Base-by-base conservation (phyloP, 2,888 invertebrate genomes). In the Aquatica leii region DNA sequence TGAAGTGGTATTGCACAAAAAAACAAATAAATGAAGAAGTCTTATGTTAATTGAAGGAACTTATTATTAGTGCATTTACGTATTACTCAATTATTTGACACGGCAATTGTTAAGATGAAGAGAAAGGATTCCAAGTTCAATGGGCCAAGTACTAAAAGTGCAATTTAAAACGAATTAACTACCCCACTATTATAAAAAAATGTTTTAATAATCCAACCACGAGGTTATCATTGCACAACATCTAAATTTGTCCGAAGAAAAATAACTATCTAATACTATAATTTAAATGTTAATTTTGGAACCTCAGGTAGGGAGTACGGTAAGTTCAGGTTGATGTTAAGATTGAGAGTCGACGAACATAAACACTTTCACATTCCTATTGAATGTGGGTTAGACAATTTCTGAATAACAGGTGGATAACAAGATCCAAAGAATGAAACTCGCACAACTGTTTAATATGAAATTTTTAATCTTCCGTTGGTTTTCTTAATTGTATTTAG, bases 351-450 rank as follows among this genome's bases (percentile, higher is more conserved):
- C 59, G 43, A 41, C 31, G 24, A 59, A 49, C 61, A 62, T 52
- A 58, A 43, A 43, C 62, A 67, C 67, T 67, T 67, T 67, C 67
- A 67, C 67, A 67, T 67, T 67, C 67, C 62, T 55, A 12, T 21
- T 24, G 58, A 64, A 67, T 67, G 62, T 65, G 65, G 61, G 67
- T 67, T 67, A 67, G 56, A 64, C 54, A 54, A 58, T 49, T 59
- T 63, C 61, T 49, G 61, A 20, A 56, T 50, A 54, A 56, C 61
- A 61, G 56, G 55, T 55, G 55, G 61, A 20, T 17, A 48, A n/a
- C 37, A 37, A 37, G 37, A 37, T 37, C 9, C 11, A 37, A 31
- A 37, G 12, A 37, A 37, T 37, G 12, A 37, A 37, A 37, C 37
- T 37, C 12, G 37, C 37, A 12, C 12, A 37, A 37, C 24, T 24